A percentile compares a stretch with the other conserved stretches of the same genome.
Conservation (phyloP, 1,140 invertebrate species). For the Ectropis grisescens region DNA sequence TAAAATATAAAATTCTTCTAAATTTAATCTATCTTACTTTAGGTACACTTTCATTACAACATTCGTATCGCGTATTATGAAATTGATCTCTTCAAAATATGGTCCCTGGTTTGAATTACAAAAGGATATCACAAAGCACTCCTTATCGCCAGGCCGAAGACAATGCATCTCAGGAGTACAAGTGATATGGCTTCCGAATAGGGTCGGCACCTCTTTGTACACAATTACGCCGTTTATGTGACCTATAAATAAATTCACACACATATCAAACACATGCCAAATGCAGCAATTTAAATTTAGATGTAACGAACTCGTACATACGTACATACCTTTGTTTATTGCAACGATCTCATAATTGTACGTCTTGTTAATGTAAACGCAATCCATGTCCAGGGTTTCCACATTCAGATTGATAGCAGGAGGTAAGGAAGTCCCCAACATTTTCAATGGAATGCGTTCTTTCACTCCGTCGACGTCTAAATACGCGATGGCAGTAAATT, state of each 20-base stretch:
- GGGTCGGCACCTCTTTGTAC: conserved; percentile 34
- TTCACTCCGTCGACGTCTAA: conserved; percentile 48
- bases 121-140: conserved; percentile 46
- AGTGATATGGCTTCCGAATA: conserved; percentile 47
- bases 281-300: neutral
- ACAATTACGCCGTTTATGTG: conserved; percentile 53
- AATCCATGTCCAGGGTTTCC: conserved; percentile 52
- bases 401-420: conserved; percentile 44
- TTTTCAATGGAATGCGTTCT: conserved; percentile 34
- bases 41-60: conserved; percentile 49
- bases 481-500: conserved; percentile 36
- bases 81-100: conserved; percentile 58
- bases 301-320: neutral
- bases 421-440: conserved; percentile 44
- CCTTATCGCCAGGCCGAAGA: conserved; percentile 37
- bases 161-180: conserved; percentile 36
- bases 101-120: conserved; percentile 55
- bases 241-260: conserved; percentile 21
- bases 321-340: conserved; percentile 44
- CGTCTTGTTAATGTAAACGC: conserved; percentile 50
- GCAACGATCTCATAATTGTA: conserved; percentile 54
- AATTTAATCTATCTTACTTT: too few relatives aligned
- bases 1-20: too few relatives aligned
- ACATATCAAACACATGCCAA: neutral
- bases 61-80: conserved; percentile 40